Conservation (phyloP, 1,140 invertebrate genomes). For the Diabrotica virgifera region DNA sequence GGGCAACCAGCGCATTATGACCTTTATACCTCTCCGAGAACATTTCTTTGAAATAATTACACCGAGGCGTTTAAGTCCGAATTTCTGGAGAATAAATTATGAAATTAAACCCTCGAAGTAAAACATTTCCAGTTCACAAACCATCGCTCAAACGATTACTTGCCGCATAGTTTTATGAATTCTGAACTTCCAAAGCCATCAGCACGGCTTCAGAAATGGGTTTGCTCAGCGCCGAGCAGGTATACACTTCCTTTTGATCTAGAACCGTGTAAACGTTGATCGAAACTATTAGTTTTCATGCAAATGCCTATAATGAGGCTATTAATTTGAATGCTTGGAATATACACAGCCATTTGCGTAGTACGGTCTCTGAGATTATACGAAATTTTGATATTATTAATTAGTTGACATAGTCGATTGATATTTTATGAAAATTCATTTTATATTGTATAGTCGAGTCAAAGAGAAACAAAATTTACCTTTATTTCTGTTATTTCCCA, state of each 20-base stretch:
- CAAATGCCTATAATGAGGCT: conserved; percentile 9
- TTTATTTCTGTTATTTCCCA: no score
- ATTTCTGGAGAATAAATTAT: neutral
- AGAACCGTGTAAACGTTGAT: neutral
- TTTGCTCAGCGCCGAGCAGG: conserved; percentile 8
- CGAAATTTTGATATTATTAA: no score
- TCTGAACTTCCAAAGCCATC: conserved; percentile 5
- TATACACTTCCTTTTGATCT: conserved; percentile 13
- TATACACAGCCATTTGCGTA: neutral
- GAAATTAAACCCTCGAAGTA: neutral
- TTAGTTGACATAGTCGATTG: no score
- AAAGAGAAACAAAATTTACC: no score
- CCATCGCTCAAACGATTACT: neutral
- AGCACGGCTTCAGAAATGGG: neutral
- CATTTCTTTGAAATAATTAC: no score
- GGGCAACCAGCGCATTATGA: no score
- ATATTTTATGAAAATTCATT: no score
- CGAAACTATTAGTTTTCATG: conserved; percentile 12
- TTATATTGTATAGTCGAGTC: no score
- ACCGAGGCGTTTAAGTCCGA: no score
- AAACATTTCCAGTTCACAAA: neutral
- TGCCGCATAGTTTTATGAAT: neutral
- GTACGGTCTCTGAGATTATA: neutral
- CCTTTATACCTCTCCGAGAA: no score
- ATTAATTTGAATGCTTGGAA: conserved; percentile 10